phyloP scores from a whole-genome alignment of 2,888 invertebrate species.

The Subacronicta megacephala region DNA sequence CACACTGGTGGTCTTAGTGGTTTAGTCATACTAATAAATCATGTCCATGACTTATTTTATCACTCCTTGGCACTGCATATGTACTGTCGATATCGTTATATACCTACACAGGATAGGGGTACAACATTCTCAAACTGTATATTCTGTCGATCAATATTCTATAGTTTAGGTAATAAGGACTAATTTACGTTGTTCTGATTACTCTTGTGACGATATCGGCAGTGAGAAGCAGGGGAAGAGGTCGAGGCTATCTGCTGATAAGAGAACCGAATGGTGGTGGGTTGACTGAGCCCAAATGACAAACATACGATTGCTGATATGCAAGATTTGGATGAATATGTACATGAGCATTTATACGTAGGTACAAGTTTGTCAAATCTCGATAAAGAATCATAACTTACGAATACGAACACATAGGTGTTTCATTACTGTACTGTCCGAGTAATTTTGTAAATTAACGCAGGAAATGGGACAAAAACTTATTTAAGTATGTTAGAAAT shows the following conservation, averaged over 20 bases:
- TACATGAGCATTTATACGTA: constrained; percentile 36
- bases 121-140: constrained; percentile 60
- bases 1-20: constrained; percentile 44
- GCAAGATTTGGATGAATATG: constrained; percentile 48
- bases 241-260: constrained; percentile 86
- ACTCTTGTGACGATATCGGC: constrained; percentile 49
- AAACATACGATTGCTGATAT: constrained; percentile 60
- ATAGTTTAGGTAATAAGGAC: constrained; percentile 53
- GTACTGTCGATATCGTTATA: constrained; percentile 69
- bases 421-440: no score
- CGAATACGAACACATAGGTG: no score
- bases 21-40: constrained; percentile 51
- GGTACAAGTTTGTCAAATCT: constrained; percentile 9
- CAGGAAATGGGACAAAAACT: neutral
- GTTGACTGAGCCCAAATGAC: constrained; percentile 76
- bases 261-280: constrained; percentile 69
- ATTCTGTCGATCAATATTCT: constrained; percentile 39
- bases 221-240: constrained; percentile 77
- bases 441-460: neutral
- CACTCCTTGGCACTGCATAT: constrained; percentile 61
- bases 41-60: constrained; percentile 58
- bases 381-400: neutral
- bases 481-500: constrained; percentile 6
- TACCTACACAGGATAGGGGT: constrained; percentile 71
- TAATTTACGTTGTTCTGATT: constrained; percentile 42